Percentiles rank a stretch among this genome's conserved stretches.
phyloP scores from a whole-genome alignment of 2,888 invertebrate species.

The Sthenelais limicola region DNA sequence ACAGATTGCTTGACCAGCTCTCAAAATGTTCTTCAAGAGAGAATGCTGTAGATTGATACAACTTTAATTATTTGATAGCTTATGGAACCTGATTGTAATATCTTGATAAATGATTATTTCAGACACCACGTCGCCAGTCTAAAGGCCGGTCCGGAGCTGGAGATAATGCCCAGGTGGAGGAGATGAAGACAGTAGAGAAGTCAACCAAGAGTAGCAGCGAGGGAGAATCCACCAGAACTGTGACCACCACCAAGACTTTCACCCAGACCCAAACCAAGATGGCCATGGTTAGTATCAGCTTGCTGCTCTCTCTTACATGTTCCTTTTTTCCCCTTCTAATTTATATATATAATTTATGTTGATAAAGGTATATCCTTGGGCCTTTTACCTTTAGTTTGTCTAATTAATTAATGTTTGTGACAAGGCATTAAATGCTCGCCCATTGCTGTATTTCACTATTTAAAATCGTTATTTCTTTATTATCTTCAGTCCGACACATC shows the following conservation, averaged over 20 bases:
- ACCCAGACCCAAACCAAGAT: neutral
- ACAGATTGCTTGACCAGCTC: too few relatives aligned
- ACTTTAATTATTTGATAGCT: too few relatives aligned
- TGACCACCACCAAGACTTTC: neutral
- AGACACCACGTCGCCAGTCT: conserved; percentile 18
- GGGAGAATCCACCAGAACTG: neutral
- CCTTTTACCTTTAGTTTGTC: too few relatives aligned
- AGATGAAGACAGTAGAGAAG: neutral
- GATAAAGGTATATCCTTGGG: neutral
- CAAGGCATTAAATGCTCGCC: too few relatives aligned
- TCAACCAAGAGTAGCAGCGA: neutral
- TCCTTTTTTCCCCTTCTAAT: neutral
- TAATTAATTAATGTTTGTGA: too few relatives aligned
- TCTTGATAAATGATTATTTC: neutral
- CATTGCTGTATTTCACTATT: neutral
- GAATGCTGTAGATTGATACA: too few relatives aligned
- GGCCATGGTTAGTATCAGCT: neutral
- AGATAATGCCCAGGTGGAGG: neutral
- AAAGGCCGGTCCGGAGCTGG: neutral
- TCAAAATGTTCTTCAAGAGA: too few relatives aligned
- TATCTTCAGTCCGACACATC: conserved; percentile 17
- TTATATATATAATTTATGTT: neutral
- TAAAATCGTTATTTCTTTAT: neutral
- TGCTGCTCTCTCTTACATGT: neutral
- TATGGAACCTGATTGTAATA: too few relatives aligned